Percentiles rank a stretch among this genome's conserved stretches.
phyloP scores from a whole-genome alignment of 2,888 invertebrate genomes.

The Spialia ferax region DNA sequence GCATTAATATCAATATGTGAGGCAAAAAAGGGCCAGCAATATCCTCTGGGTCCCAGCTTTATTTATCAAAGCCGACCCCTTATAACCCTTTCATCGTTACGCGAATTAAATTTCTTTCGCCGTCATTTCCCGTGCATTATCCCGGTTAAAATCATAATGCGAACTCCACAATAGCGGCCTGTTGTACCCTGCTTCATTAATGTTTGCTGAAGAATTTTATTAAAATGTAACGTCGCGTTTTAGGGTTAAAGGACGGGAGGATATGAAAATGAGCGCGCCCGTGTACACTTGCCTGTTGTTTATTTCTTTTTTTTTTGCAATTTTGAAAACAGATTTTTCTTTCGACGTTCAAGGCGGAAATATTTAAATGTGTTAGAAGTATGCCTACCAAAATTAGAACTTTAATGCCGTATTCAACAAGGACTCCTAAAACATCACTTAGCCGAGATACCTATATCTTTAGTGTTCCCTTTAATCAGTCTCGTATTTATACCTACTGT shows the following conservation, averaged over 20 bases:
- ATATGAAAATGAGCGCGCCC: conserved; percentile 38
- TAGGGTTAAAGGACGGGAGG: conserved; percentile 61
- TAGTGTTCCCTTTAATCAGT: too few relatives aligned
- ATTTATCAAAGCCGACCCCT: conserved; percentile 82
- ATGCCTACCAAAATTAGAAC: too few relatives aligned
- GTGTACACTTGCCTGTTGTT: conserved; percentile 36
- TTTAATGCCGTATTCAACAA: too few relatives aligned
- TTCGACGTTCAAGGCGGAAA: conserved; percentile 9
- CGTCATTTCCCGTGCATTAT: conserved; percentile 87
- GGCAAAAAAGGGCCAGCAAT: conserved; percentile 81
- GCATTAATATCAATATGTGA: conserved; percentile 86
- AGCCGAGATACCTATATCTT: too few relatives aligned
- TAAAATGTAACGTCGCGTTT: conserved; percentile 80
- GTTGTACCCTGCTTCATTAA: conserved; percentile 79
- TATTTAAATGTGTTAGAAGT: conserved; percentile 12
- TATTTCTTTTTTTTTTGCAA: conserved; percentile 30
- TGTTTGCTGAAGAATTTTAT: conserved; percentile 84
- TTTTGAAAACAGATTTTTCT: conserved; percentile 17
- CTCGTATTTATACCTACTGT: too few relatives aligned
- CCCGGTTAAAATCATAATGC: conserved; percentile 85
- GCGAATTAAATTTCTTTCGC: conserved; percentile 86
- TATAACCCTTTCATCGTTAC: conserved; percentile 85
- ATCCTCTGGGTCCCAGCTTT: conserved; percentile 78
- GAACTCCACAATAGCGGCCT: conserved; percentile 73
- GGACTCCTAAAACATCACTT: too few relatives aligned